Percentiles rank a stretch among this genome's conserved stretches.
Evolutionary conservation across 2,888 invertebrate species (phyloP).

Genomic region (Psylliodes chrysocephalus): DNA sequence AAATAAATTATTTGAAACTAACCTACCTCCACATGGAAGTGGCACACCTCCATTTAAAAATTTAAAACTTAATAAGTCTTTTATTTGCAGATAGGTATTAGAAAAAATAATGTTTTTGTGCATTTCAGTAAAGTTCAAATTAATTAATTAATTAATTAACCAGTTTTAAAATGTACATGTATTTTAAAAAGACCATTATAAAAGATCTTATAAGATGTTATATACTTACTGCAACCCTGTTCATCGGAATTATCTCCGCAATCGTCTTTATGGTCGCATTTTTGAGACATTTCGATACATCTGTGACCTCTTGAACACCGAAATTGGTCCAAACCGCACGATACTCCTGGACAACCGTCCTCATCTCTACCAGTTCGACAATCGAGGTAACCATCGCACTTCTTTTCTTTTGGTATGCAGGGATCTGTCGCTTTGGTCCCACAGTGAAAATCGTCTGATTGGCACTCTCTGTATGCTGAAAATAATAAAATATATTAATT

Average conservation of each 20-base stretch:
- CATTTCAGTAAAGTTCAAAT: too few relatives aligned
- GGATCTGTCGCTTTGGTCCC: conserved; percentile 76
- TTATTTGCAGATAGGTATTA: too few relatives aligned
- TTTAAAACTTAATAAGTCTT: too few relatives aligned
- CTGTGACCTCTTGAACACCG: conserved; percentile 82
- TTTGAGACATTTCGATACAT: conserved; percentile 80
- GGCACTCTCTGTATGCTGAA: conserved; percentile 89
- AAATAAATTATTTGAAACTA: too few relatives aligned
- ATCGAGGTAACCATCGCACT: conserved; percentile 90
- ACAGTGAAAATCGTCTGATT: conserved; percentile 88
- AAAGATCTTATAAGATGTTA: too few relatives aligned
- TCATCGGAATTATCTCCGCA: conserved; percentile 93
- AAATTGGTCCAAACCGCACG: conserved; percentile 87
- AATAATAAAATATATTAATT: conserved; percentile 44
- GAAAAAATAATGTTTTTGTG: too few relatives aligned
- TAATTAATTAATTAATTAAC: too few relatives aligned
- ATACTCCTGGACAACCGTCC: conserved; percentile 75
- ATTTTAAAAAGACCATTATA: too few relatives aligned
- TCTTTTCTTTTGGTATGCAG: conserved; percentile 88
- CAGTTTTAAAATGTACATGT: too few relatives aligned
- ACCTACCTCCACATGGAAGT: too few relatives aligned
- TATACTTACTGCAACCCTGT: conserved; percentile 83
- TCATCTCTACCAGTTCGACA: conserved; percentile 88
- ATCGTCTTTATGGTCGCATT: conserved; percentile 91
- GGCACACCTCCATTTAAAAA: too few relatives aligned